A percentile compares a stretch with the other conserved stretches of the same genome.
Evolutionary conservation across 2,797 vertebrate species (phyloP).

Genomic region (Poeciliopsis infans): DNA sequence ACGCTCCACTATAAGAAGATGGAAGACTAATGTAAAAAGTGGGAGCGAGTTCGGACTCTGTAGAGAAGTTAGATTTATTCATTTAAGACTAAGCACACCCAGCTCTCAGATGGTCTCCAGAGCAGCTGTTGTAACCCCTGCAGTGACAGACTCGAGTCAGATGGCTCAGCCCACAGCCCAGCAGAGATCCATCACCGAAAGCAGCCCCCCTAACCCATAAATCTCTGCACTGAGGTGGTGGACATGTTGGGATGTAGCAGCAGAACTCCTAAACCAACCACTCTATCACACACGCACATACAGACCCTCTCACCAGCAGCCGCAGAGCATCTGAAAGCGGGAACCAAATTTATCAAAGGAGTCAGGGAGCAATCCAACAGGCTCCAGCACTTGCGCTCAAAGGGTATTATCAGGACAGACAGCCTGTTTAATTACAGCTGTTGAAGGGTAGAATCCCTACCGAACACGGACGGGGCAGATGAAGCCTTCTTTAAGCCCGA

Average conservation of each 20-base stretch:
- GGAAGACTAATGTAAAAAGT: slow-evolving; percentile 34
- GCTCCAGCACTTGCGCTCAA: slow-evolving; percentile 34
- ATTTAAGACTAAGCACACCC: slow-evolving; percentile 29
- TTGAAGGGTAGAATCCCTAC: slow-evolving; percentile 22
- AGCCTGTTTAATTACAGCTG: slow-evolving; percentile 61
- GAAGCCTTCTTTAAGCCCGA: slow-evolving; percentile 4
- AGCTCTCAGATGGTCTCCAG: background rate
- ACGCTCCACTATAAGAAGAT: background rate
- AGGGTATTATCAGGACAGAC: slow-evolving; percentile 53
- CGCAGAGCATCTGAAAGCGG: slow-evolving; percentile 31
- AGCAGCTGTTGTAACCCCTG: slow-evolving; percentile 27
- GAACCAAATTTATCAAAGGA: slow-evolving; percentile 55
- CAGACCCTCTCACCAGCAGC: slow-evolving; percentile 39
- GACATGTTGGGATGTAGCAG: slow-evolving; percentile 33
- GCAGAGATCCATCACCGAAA: slow-evolving; percentile 59
- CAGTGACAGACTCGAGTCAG: slow-evolving; percentile 46
- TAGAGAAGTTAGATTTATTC: slow-evolving; percentile 37
- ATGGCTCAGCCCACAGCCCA: slow-evolving; percentile 52
- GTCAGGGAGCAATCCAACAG: slow-evolving; percentile 40
- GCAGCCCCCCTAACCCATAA: slow-evolving; percentile 42
- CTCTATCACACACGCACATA: slow-evolving; percentile 2
- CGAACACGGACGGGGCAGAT: slow-evolving; percentile 23
- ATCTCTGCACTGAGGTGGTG: slow-evolving; percentile 50
- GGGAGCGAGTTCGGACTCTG: slow-evolving; percentile 38
- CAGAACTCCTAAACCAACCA: slow-evolving; percentile 21